Percentiles rank a stretch among this genome's conserved stretches.
phyloP scores from a whole-genome alignment of 2,888 invertebrate species.

The Hesperia comma region DNA sequence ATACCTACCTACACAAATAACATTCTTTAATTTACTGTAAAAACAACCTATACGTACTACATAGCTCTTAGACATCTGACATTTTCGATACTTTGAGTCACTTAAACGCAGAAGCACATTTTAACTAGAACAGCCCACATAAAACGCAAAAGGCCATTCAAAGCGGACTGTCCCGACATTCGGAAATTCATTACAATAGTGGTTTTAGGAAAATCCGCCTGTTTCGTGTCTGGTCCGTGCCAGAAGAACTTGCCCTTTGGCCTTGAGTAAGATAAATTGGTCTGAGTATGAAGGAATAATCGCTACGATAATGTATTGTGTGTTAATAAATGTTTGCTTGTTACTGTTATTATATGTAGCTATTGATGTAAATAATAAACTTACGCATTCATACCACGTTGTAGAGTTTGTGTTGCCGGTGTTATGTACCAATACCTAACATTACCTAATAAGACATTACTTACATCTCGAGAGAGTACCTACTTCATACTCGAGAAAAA shows the following conservation, averaged over 20 bases:
- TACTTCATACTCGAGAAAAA: too few relatives aligned
- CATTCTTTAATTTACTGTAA: too few relatives aligned
- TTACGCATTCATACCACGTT: too few relatives aligned
- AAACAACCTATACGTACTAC: too few relatives aligned
- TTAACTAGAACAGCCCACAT: slow-evolving; percentile 27
- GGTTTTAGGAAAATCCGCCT: slow-evolving; percentile 46
- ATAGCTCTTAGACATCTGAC: neutral
- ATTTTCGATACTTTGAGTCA: too few relatives aligned
- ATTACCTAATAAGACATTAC: too few relatives aligned
- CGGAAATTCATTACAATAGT: slow-evolving; percentile 48
- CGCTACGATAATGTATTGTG: slow-evolving; percentile 14
- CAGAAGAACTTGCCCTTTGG: slow-evolving; percentile 32
- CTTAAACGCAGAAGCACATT: neutral
- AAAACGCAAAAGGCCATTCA: slow-evolving; percentile 43
- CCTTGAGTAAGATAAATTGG: slow-evolving; percentile 29
- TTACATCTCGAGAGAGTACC: too few relatives aligned
- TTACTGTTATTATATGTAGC: too few relatives aligned
- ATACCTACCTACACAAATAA: too few relatives aligned
- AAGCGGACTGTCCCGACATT: slow-evolving; percentile 42
- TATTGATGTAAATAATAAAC: too few relatives aligned
- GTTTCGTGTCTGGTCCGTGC: slow-evolving; percentile 45
- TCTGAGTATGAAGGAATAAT: slow-evolving; percentile 15
- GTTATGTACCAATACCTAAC: too few relatives aligned
- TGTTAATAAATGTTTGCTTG: slow-evolving; percentile 8
- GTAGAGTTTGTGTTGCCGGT: too few relatives aligned